phyloP scores from a whole-genome alignment of 92 coral and sea anemone genomes.

The Epizoanthus scotinus region DNA sequence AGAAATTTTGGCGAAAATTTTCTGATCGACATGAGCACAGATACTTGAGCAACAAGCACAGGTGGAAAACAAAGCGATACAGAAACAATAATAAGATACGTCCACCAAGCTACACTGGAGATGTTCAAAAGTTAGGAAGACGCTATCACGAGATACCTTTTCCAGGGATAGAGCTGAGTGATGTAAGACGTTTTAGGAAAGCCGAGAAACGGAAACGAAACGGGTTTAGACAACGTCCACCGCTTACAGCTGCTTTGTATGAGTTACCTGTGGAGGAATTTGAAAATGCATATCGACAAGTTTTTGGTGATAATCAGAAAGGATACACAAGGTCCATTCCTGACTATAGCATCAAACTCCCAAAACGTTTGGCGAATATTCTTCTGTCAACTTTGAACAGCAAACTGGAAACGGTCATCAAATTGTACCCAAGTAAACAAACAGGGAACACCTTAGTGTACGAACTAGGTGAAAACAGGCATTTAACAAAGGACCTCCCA shows the following conservation, averaged over 20 bases:
- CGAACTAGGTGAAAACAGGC: not conserved
- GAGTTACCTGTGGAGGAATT: slow-evolving; percentile 16
- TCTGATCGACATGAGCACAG: not conserved
- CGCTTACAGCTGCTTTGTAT: slow-evolving; percentile 8
- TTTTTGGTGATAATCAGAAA: not conserved
- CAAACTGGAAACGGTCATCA: slow-evolving; percentile 1
- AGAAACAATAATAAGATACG: not conserved
- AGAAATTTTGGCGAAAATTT: not conserved
- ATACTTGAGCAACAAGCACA: not conserved
- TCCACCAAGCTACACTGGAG: not conserved
- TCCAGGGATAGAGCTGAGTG: not conserved
- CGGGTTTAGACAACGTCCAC: not conserved
- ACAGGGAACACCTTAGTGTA: not conserved
- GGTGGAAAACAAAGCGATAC: not conserved
- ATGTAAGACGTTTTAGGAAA: not conserved
- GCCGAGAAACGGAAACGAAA: not conserved
- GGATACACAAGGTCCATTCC: not conserved
- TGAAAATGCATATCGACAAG: not conserved
- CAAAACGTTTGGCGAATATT: slow-evolving; percentile 1
- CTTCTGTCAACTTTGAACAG: not conserved
- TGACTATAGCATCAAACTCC: not conserved
- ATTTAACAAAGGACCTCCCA: not conserved
- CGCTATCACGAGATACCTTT: slow-evolving; percentile 1
- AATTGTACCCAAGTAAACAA: slow-evolving; percentile 14
- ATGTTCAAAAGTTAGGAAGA: slow-evolving; percentile 5